phyloP scores from a whole-genome alignment of 2,113 vertebrate genomes.

The Phodopus roborovskii region DNA sequence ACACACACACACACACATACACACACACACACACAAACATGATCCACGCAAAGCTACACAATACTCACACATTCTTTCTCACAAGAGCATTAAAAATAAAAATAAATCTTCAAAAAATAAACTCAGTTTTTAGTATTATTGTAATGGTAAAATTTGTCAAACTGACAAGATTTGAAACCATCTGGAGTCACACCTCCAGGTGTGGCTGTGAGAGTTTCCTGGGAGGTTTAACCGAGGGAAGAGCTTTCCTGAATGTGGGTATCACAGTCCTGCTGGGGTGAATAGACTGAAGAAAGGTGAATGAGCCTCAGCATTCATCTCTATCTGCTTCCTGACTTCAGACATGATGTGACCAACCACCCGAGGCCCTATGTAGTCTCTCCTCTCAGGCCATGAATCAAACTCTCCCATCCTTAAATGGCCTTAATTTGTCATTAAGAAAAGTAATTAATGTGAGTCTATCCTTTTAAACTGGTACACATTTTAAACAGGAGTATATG shows the following conservation, averaged over 20 bases:
- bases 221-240: not conserved
- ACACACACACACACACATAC: too few relatives aligned
- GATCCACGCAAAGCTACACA: not conserved
- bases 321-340: not conserved
- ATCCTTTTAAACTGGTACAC: constrained; percentile 15
- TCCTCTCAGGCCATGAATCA: not conserved
- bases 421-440: not conserved
- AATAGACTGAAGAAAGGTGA: not conserved
- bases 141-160: not conserved
- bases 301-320: not conserved
- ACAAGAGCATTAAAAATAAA: not conserved
- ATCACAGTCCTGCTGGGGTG: not conserved
- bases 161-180: not conserved
- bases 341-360: not conserved
- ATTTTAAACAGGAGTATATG: not conserved
- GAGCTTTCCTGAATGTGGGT: not conserved
- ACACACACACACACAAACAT: too few relatives aligned
- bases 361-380: not conserved
- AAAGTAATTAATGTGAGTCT: not conserved
- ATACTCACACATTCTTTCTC: not conserved
- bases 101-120: not conserved
- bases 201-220: not conserved
- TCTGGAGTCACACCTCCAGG: not conserved
- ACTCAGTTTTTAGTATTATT: constrained; percentile 1
- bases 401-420: not conserved